Evolutionary conservation across 2,797 vertebrate species (phyloP), one percentile per base, ranked within the genome.

Genomic region (Cheirogaleus major): DNA sequence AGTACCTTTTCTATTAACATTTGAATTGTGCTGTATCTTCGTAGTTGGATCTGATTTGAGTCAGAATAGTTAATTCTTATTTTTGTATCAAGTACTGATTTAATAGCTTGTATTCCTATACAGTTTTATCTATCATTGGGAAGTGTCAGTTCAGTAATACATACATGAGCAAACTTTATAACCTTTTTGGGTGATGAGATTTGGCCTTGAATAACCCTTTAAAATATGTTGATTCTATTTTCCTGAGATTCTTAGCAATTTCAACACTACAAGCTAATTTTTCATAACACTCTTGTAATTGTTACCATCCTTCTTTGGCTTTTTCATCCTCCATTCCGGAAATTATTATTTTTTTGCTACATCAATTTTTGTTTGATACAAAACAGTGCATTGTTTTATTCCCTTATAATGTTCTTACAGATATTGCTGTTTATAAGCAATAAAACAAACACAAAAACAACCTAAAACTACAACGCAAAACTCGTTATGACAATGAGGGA

Each of bases 301-400:
- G 7, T 20, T 79, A 80, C 20, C 63, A 45, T 81, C 27, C 22
- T 79, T 70, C 86, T 79, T 92, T 83, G 27, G 0, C 38, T 55
- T 90, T 92, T 65, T 80, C 1, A 63, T 84, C 72, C 2, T 18
- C 0, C 81, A 4, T 78, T 85, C 4, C 88, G 61, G 7, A 91
- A 91, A 80, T 93, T 72, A 32, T 32, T 85, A 57, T 25, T 75
- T 88, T 94, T 78, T 90, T 91, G 27, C 4, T n/a, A 50, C 76
- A n/a, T 61, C 22, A 70, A 15, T 92, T 93, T 94, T 85, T 69
- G n/a, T 91, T 89, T 61, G 3, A 59, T 57, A 25, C 4, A 80
- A 92, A 90, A 35, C 9, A 69, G 11, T 6, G 7, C 7, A 12
- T 32, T 81, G 4, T 76, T 85, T n/a, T 85, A 23, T 22, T 63